Conservation (phyloP, 2,113 vertebrate species). For the Anarrhichthys ocellatus region DNA sequence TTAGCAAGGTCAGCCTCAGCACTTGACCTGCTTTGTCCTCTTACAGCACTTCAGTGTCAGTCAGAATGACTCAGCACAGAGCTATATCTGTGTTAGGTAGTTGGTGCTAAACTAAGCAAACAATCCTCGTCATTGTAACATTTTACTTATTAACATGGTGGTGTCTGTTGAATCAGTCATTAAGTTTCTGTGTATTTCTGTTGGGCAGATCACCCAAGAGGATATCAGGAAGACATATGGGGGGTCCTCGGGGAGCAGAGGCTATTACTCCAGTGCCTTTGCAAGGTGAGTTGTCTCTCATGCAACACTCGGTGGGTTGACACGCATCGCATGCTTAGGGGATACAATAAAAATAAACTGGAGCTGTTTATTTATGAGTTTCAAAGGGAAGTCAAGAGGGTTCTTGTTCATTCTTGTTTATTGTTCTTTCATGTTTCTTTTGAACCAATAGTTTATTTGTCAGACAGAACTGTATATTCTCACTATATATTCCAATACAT, state of each 20-base stretch:
- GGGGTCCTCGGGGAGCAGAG: slow-evolving; percentile 96
- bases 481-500: not conserved
- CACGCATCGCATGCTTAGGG: not conserved
- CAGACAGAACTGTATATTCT: not conserved
- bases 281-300: slow-evolving; percentile 87
- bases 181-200: slow-evolving; percentile 4
- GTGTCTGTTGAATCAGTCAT: not conserved
- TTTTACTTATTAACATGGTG: not conserved
- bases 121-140: not conserved
- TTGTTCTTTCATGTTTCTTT: slow-evolving; percentile 9
- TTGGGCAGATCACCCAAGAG: slow-evolving; percentile 93
- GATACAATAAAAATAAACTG: not conserved
- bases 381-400: not conserved
- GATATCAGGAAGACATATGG: slow-evolving; percentile 99
- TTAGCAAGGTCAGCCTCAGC: slow-evolving; percentile 90
- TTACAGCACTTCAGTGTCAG: not conserved
- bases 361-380: slow-evolving; percentile 3
- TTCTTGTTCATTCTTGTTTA: slow-evolving; percentile 38
- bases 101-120: not conserved
- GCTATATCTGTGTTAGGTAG: not conserved
- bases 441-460: not conserved
- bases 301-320: not conserved
- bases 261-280: slow-evolving; percentile 99
- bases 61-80: not conserved
- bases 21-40: not conserved